Conservation (phyloP, 1,140 invertebrate genomes). For the Drosophila auraria region DNA sequence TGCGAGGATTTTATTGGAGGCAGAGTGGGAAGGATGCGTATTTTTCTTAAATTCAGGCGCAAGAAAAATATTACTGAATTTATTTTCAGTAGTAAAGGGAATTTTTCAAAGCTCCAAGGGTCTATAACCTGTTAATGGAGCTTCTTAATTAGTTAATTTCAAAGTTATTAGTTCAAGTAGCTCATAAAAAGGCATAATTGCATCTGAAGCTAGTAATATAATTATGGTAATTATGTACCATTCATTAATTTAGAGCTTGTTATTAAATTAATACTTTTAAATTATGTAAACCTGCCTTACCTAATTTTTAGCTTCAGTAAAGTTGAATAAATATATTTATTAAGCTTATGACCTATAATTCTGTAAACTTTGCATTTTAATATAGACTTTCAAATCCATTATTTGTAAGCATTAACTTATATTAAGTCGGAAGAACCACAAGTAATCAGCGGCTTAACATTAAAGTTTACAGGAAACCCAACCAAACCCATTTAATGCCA, state of each 20-base stretch:
- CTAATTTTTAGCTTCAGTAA: background rate
- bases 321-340: background rate
- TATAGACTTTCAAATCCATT: background rate
- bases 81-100: background rate
- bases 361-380: background rate
- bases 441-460: background rate
- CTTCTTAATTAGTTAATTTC: background rate
- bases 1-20: background rate
- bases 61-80: too few relatives aligned
- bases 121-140: background rate
- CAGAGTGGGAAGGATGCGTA: background rate
- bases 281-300: background rate
- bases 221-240: background rate
- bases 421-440: background rate
- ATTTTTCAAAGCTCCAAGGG: background rate
- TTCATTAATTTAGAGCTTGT: background rate
- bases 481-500: background rate
- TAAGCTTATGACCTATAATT: background rate
- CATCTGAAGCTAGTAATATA: too few relatives aligned
- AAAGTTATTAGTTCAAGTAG: background rate
- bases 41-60: background rate
- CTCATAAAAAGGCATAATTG: background rate
- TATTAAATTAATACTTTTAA: too few relatives aligned
- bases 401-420: background rate
- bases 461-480: background rate